A percentile compares a stretch with the other conserved stretches of the same genome.
phyloP scores from a whole-genome alignment of 2,888 invertebrate genomes.

The Lepas anatifera region DNA sequence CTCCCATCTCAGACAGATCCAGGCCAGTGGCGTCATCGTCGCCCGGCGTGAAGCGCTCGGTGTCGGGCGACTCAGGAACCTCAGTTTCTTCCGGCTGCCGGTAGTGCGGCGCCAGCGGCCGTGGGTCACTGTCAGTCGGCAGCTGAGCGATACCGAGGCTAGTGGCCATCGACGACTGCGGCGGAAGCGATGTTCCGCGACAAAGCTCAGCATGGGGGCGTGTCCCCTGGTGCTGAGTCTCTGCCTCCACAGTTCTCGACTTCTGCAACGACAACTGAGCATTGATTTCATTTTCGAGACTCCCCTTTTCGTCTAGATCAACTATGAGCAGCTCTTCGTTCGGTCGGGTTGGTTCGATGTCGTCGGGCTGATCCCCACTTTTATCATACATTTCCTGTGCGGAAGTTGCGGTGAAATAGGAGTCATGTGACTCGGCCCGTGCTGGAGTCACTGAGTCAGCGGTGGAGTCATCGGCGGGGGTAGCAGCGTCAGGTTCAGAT shows the following conservation, averaged over 20 bases:
- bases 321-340: too few relatives aligned
- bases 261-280: too few relatives aligned
- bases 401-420: conserved; percentile 59
- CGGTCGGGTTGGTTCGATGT: too few relatives aligned
- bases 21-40: background rate
- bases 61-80: background rate
- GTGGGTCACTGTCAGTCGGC: background rate
- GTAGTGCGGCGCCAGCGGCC: background rate
- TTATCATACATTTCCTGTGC: too few relatives aligned
- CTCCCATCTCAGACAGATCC: background rate
- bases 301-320: too few relatives aligned
- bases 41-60: background rate
- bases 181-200: too few relatives aligned
- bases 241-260: too few relatives aligned
- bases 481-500: background rate
- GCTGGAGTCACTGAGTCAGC: conserved; percentile 28
- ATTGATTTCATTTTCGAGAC: too few relatives aligned
- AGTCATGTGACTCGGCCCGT: conserved; percentile 75
- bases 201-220: too few relatives aligned
- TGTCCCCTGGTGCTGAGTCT: too few relatives aligned
- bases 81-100: background rate
- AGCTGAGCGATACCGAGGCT: background rate
- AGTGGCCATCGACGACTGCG: background rate
- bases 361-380: too few relatives aligned
- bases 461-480: background rate